Percentiles rank a stretch among this genome's conserved stretches.
These are phyloP conservation scores for Agrochola macilenta DNA, from an alignment of 2,888 invertebrate species.

Conservation along the genomic window DNA sequence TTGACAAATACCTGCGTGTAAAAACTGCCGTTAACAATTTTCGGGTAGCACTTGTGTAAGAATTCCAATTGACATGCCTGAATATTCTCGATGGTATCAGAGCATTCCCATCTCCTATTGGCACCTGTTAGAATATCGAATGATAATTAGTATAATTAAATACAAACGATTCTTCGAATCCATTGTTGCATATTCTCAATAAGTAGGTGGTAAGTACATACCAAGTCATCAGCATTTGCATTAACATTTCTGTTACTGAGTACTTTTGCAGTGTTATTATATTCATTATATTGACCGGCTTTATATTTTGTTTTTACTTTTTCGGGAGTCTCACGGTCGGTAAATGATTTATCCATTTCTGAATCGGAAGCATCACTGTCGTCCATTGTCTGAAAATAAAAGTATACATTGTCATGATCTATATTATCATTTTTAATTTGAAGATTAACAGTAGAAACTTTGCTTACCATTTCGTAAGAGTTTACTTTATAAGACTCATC, in stretches of 20 bases:
- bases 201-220: constrained; percentile 17
- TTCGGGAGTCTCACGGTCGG: constrained; percentile 28
- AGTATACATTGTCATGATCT: background rate
- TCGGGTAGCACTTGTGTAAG: constrained; percentile 88
- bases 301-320: constrained; percentile 30
- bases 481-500: constrained; percentile 42
- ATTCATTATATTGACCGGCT: constrained; percentile 26
- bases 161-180: background rate
- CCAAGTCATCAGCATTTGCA: constrained; percentile 61
- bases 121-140: constrained; percentile 64
- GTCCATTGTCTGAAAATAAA: constrained; percentile 38
- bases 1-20: constrained; percentile 74
- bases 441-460: background rate
- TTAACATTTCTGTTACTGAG: constrained; percentile 54
- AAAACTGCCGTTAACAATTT: constrained; percentile 87
- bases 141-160: background rate
- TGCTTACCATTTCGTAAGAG: constrained; percentile 36
- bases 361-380: constrained; percentile 26
- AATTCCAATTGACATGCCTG: constrained; percentile 86
- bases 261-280: constrained; percentile 44
- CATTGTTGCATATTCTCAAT: background rate
- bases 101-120: constrained; percentile 75
- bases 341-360: constrained; percentile 29
- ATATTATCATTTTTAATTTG: background rate
- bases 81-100: constrained; percentile 75